Evolutionary conservation across 2,797 vertebrate genomes (phyloP).

Genomic region (Loris lydekkerianus): DNA sequence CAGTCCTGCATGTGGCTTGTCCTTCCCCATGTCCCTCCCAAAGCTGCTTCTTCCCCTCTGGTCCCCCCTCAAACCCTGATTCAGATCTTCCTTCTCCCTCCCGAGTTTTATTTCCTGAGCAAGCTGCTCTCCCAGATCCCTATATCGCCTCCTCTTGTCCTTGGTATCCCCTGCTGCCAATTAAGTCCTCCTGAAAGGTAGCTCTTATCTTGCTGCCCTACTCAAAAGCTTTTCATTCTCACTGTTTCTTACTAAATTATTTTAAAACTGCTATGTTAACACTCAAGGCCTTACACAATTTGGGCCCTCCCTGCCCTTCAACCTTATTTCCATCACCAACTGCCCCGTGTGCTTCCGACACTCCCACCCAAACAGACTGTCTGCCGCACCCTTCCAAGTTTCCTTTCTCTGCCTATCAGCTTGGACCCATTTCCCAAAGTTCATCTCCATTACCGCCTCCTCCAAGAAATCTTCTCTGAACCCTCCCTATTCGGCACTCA

Average conservation of each 20-base stretch:
- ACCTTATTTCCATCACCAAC: not conserved
- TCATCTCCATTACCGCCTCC: not conserved
- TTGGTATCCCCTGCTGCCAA: not conserved
- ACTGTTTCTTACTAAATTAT: not conserved
- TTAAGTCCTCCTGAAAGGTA: not conserved
- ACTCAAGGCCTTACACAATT: not conserved
- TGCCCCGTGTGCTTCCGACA: accelerated
- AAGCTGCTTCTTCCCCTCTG: not conserved
- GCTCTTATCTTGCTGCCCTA: not conserved
- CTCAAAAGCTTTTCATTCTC: slow-evolving; percentile 22
- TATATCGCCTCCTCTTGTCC: not conserved
- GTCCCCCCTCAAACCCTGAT: not conserved
- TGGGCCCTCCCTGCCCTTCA: not conserved
- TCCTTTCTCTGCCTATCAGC: not conserved
- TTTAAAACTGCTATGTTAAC: not conserved
- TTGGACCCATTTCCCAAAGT: not conserved
- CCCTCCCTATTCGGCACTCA: not conserved
- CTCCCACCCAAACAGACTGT: no score
- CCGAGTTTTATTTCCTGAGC: not conserved
- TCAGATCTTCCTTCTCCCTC: not conserved
- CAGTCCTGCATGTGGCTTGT: not conserved
- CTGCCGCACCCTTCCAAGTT: not conserved
- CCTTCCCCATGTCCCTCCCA: not conserved
- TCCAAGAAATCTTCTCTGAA: not conserved
- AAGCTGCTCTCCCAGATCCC: not conserved